Percentiles rank a stretch among this genome's conserved stretches.
These are phyloP conservation scores for Carollia perspicillata DNA, from an alignment of 2,113 vertebrate genomes.

Conservation along the genomic window DNA sequence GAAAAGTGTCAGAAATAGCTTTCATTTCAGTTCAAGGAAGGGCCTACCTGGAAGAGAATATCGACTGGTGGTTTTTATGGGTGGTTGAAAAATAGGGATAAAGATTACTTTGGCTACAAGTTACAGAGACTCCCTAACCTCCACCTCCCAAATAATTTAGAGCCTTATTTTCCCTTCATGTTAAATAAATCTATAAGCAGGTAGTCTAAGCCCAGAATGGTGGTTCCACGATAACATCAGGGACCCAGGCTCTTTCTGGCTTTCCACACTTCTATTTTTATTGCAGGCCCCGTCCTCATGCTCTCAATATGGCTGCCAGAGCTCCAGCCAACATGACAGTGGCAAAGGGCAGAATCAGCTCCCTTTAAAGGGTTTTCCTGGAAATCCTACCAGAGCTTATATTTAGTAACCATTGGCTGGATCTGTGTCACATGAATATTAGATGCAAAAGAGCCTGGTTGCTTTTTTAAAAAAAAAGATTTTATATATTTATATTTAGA, in stretches of 20 bases:
- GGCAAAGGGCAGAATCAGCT: not conserved
- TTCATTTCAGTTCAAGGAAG: not conserved
- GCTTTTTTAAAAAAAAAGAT: too few relatives aligned
- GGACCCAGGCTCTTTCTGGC: not conserved
- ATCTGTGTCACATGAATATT: not conserved
- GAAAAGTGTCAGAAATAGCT: constrained; percentile 5
- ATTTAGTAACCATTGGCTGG: not conserved
- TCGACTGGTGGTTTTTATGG: not conserved
- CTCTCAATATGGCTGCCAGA: not conserved
- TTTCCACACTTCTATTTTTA: not conserved
- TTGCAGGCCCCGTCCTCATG: too few relatives aligned
- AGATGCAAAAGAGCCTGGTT: not conserved
- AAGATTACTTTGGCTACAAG: not conserved
- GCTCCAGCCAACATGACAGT: not conserved
- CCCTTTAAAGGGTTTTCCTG: not conserved
- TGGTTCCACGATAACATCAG: not conserved
- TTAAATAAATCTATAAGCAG: not conserved
- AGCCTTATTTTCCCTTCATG: not conserved
- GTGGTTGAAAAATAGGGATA: not conserved
- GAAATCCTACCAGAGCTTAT: not conserved
- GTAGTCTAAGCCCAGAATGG: not conserved
- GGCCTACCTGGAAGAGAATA: not conserved
- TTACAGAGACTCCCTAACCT: not conserved
- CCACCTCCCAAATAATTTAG: not conserved
- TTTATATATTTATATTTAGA: too few relatives aligned